Conservation (phyloP, 1,140 invertebrate genomes). For the Leptinotarsa defecta region DNA sequence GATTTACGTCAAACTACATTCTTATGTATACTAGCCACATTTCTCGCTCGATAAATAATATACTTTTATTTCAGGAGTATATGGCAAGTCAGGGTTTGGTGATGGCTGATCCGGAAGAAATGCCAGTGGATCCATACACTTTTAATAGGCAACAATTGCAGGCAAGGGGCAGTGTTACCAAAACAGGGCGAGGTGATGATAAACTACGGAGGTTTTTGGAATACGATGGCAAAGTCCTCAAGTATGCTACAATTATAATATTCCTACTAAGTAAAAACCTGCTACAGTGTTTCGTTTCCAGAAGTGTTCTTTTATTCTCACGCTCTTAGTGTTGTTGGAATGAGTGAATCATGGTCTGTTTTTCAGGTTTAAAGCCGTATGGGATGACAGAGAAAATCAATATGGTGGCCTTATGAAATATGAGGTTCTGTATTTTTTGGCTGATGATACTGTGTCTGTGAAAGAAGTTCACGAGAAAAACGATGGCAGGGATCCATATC, state of each 20-base stretch:
- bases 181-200: constrained; percentile 58
- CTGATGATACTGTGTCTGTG: constrained; percentile 79
- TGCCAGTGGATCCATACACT: constrained; percentile 74
- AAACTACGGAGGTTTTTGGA: constrained; percentile 68
- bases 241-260: constrained; percentile 53
- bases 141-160: constrained; percentile 55
- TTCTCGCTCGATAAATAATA: too few species aligned
- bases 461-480: constrained; percentile 71
- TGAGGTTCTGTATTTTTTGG: constrained; percentile 75
- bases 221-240: constrained; percentile 73
- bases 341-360: constrained; percentile 24
- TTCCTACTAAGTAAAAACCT: too few species aligned
- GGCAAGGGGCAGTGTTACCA: constrained; percentile 33
- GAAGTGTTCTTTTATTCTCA: background rate
- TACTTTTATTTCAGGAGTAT: constrained; percentile 66
- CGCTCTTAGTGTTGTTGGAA: background rate
- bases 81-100: constrained; percentile 81
- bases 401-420: constrained; percentile 67
- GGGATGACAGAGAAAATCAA: constrained; percentile 73
- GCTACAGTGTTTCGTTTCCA: too few species aligned
- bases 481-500: constrained; percentile 75
- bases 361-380: constrained; percentile 74
- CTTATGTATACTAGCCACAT: too few species aligned
- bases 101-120: constrained; percentile 69
- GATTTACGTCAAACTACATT: too few species aligned